Base-by-base conservation (phyloP, 2,888 invertebrate genomes). In the Emmelina monodactyla region DNA sequence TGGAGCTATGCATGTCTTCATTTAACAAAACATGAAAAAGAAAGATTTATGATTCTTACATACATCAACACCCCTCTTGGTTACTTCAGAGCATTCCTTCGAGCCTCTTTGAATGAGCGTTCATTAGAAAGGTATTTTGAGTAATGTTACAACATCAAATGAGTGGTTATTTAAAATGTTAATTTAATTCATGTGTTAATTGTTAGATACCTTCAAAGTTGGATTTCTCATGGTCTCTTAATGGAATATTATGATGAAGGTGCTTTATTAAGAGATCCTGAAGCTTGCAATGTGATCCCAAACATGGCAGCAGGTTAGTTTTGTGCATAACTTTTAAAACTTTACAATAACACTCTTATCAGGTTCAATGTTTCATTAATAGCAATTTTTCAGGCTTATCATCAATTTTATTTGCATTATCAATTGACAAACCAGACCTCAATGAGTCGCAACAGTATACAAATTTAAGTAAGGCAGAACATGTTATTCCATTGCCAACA, bases 401-500 rank as follows among this genome's bases (percentile, higher is more conserved):
- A 45, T 88, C 93, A 34, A 90, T 97, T 56, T 81, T 97, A 45
- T 97, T 97, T 79, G 97, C 97, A 14, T 86, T 97, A 58, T 89
- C 88, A 55, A 91, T 96, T 40, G 95, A 97, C 75, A 91, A 91
- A 65, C 82, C 87, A 16, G 91, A 92, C 58, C 80, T 94, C 37
- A 91, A 89, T 68, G 81, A 84, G 63, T 79, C 71, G 62, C 70
- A 71, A 49, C 82, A 68, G 55, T 62, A 57, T 37, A 76, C 52
- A 53, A 82, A 71, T 51, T 66, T 65, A 14, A 72, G 59, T 41
- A 73, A 71, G 64, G 58, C 81, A 33, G 85, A 91, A 58, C 89
- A 88, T 34, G 84, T 92, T 28, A 91, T 92, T 53, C 84, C 86
- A 41, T 80, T 87, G 11, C 85, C 87, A 1, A 68, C 83, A 42